phyloP scores from a whole-genome alignment of 2,797 vertebrate species.

The Cephalopachus bancanus region DNA sequence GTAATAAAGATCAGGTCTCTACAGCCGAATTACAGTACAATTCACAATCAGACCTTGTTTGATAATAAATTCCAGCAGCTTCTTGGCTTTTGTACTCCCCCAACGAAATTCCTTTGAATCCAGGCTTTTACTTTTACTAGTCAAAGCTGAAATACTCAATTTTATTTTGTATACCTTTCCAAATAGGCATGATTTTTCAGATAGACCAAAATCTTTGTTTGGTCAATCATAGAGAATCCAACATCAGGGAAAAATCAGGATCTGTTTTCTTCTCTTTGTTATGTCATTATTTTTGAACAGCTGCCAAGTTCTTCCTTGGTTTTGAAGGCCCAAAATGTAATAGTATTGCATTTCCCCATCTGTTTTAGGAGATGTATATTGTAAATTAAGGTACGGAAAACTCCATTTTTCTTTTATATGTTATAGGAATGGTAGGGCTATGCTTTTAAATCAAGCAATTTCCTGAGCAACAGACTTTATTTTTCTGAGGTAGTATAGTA shows the following conservation, averaged over 20 bases:
- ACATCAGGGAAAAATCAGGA: slow-evolving; percentile 58
- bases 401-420: slow-evolving; percentile 57
- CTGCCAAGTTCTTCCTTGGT: slow-evolving; percentile 50
- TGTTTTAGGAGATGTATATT: slow-evolving; percentile 61
- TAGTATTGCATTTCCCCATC: slow-evolving; percentile 53
- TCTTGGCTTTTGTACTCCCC: slow-evolving; percentile 48
- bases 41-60: slow-evolving; percentile 48
- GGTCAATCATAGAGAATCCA: slow-evolving; percentile 47
- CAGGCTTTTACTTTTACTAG: slow-evolving; percentile 42
- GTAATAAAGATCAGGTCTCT: slow-evolving; percentile 60
- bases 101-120: slow-evolving; percentile 74
- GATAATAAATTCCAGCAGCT: slow-evolving; percentile 66
- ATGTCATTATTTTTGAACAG: slow-evolving; percentile 62
- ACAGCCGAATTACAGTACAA: background rate
- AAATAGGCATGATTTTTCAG: slow-evolving; percentile 68
- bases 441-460: slow-evolving; percentile 75
- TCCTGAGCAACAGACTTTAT: slow-evolving; percentile 62
- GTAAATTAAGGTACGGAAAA: slow-evolving; percentile 64
- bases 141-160: slow-evolving; percentile 38
- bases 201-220: slow-evolving; percentile 46
- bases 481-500: slow-evolving; percentile 2
- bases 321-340: slow-evolving; percentile 35
- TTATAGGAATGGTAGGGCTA: slow-evolving; percentile 7
- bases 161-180: slow-evolving; percentile 62
- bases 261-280: slow-evolving; percentile 65